Evolutionary conservation across 2,888 invertebrate species (phyloP), one percentile per base, ranked within the genome.

Genomic region (Agrotis clavis): DNA sequence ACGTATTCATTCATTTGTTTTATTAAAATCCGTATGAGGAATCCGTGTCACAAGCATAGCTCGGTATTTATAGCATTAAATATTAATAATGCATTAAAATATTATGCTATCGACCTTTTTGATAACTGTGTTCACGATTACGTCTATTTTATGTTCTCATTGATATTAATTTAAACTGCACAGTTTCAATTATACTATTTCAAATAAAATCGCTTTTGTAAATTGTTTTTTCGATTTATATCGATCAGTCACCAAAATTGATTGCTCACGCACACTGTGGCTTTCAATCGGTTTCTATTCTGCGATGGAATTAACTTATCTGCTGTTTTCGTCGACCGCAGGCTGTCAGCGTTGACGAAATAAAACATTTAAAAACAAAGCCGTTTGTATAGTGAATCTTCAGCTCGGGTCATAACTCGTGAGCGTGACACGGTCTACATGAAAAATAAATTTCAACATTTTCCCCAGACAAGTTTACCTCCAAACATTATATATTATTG

Each of bases 391-490:
- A 72, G 82, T 72, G 47, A 61, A 82, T 80, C 73, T 72, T 69
- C 63, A 69, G 57, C 19, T 47, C 45, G 16, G 21, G 63, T 66
- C 60, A 60, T 77, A 84, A 59, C 35, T 75, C 56, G 57, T 56
- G 53, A 59, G 51, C 66, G 72, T 81, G 85, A 69, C 77, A 72
- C 71, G 41, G 53, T 45, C 60, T 68, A 67, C 73, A 68, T 77
- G 77, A 75, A 85, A 83, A 65, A 79, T 79, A 82, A 77, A 83
- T 83, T 85, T 67, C 60, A 56, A 70, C 62, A 75, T 85, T 77
- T 79, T 57, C 74, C 50, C 14, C 61, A 59, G 68, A 67, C 72
- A 67, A 77, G 64, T 74, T 73, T 73, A 76, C 68, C 63, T 73
- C 61, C 65, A 61, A 83, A 67, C 61, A 69, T 77, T 80, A 69